phyloP scores from a whole-genome alignment of 2,797 vertebrate species.

The Basileuterus tristriatus region DNA sequence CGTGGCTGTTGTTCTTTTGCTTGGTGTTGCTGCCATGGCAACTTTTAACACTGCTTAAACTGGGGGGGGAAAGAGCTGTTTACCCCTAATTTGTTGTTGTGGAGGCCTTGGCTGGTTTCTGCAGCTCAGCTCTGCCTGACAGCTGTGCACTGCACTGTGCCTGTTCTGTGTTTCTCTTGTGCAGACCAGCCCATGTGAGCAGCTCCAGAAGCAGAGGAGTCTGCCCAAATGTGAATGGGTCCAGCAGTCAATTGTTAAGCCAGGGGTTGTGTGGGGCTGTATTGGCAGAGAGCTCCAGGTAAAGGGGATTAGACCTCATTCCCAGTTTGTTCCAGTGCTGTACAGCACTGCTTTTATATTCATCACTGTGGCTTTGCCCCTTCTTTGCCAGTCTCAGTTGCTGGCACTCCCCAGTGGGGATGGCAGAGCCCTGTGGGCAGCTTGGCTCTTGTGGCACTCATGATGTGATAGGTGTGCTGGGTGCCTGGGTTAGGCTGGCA shows the following conservation, averaged over 20 bases:
- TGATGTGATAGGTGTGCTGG: fast-evolving
- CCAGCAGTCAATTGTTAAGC: fast-evolving
- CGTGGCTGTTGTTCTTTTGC: neutral
- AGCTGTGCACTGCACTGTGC: fast-evolving
- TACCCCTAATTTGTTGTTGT: neutral
- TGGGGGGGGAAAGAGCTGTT: neutral
- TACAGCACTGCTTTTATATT: neutral
- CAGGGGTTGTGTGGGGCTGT: fast-evolving
- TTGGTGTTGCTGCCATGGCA: neutral
- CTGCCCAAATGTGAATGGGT: neutral
- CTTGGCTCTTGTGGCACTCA: neutral
- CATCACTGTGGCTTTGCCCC: fast-evolving
- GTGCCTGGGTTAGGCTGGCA: neutral
- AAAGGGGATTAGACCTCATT: neutral
- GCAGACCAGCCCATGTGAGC: neutral
- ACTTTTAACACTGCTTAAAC: neutral
- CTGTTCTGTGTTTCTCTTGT: neutral
- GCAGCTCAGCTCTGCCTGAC: neutral
- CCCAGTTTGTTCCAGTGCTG: neutral
- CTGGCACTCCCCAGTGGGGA: neutral
- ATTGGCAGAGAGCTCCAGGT: neutral
- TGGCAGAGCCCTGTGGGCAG: neutral
- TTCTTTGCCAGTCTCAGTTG: neutral
- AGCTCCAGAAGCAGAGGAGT: neutral
- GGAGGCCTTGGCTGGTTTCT: neutral